phyloP scores from a whole-genome alignment of 2,113 vertebrate genomes.

The Ardeotis arabs region DNA sequence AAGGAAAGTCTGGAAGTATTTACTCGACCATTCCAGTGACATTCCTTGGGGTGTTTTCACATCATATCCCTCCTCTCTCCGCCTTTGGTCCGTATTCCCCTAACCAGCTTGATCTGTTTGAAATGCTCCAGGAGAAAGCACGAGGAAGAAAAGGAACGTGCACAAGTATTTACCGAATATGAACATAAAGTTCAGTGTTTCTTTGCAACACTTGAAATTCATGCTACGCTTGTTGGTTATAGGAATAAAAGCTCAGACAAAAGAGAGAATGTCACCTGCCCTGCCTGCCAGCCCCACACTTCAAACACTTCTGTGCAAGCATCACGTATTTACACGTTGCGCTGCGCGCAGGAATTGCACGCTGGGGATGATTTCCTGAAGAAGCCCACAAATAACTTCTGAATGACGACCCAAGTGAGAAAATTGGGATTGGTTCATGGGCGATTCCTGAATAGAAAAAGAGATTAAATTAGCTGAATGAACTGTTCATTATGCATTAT shows the following conservation, averaged over 20 bases:
- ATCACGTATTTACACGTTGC: background rate
- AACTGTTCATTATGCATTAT: constrained; percentile 65
- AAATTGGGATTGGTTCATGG: constrained; percentile 1
- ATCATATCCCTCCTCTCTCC: background rate
- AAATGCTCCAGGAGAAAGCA: background rate
- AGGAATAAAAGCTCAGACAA: background rate
- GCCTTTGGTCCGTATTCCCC: background rate
- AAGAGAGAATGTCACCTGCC: background rate
- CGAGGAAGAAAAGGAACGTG: background rate
- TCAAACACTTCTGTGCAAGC: background rate
- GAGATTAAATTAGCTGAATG: constrained; percentile 67
- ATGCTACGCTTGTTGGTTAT: background rate
- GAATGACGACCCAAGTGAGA: constrained; percentile 26
- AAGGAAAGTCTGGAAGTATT: constrained; percentile 25
- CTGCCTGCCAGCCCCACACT: background rate
- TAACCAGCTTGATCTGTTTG: background rate
- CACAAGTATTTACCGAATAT: background rate
- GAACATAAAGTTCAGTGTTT: background rate
- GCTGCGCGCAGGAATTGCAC: background rate
- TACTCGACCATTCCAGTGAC: background rate
- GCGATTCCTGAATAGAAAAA: constrained; percentile 50
- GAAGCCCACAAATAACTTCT: constrained; percentile 56
- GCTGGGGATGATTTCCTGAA: constrained; percentile 23
- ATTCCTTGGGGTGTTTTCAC: constrained; percentile 29
- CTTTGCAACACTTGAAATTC: background rate